Evolutionary conservation across 2,888 invertebrate species (phyloP), one percentile per base, ranked within the genome.

Genomic region (Acanthacorydalis orientalis): DNA sequence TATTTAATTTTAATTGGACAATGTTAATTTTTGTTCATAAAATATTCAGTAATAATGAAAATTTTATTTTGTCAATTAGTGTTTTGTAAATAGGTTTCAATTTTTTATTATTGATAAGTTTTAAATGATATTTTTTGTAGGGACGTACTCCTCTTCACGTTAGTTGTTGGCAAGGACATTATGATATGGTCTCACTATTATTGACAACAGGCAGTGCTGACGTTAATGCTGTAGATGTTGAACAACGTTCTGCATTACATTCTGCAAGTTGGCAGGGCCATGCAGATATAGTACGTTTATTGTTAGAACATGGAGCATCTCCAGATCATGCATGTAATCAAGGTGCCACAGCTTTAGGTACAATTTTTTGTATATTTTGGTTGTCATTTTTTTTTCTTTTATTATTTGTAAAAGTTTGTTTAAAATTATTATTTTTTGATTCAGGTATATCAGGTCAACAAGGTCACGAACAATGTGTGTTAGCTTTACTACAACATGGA

Each of bases 221-320:
- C 56, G 87, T 92, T 1, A 90, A 95, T 63, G 88, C 88, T 0
- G 80, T 83, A 52, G 92, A 92, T 67, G 75, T 83, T 52, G 90
- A 91, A 64, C 78, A 79, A 52, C 75, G 95, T 50, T 91, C 92
- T 0, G 89, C 95, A 1, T 68, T 95, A 52, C 95, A 95, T 69
- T 91, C 91, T 34, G 93, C 93, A 12, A 87, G 92, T 46, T 95
- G 95, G 95, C 89, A 95, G 61, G 95, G 95, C 0, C 88, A 95
- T 58, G 77, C 81, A 37, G 76, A 78, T 44, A 89, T 89, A 38
- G 88, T 95, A 53, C 75, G 82, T 49, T 69, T 90, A 37, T 68
- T 90, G 11, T 70, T 95, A 41, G 79, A 80, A 57, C 78, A 80
- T 55, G 88, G 88, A 6, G 92, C 93, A 0, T 64, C 74, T 48